phyloP scores from a whole-genome alignment of 2,797 vertebrate species.

The Gymnoscopelus braueri region DNA sequence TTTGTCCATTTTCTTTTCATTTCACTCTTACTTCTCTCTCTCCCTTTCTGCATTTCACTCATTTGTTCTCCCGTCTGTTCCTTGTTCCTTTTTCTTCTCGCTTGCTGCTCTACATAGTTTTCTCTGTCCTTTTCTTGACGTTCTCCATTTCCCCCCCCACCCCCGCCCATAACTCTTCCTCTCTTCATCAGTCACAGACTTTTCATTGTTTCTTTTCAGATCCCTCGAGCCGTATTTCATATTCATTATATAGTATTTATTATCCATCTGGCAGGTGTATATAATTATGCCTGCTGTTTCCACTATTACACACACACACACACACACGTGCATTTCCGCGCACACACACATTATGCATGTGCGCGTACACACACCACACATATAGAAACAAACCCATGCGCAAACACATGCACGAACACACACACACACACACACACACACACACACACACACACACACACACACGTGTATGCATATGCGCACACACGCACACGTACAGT shows the following conservation, averaged over 20 bases:
- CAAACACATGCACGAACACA: constrained; percentile 2
- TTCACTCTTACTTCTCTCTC: constrained; percentile 5
- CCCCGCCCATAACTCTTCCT: not conserved
- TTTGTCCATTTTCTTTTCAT: not conserved
- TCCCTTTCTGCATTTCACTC: not conserved
- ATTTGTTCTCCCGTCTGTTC: no score
- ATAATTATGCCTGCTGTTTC: constrained; percentile 45
- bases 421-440: constrained; percentile 6
- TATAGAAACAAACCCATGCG: no score
- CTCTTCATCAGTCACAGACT: no score
- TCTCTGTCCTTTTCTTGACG: not conserved
- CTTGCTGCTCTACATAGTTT: no score
- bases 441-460: not conserved
- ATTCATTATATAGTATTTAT: constrained; percentile 16
- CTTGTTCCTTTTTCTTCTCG: no score
- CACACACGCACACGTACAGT: no score
- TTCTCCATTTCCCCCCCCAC: not conserved
- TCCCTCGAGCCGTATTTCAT: not conserved
- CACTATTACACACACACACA: not conserved
- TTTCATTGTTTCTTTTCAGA: constrained; percentile 4
- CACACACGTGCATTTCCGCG: constrained; percentile 1
- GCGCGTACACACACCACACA: not conserved
- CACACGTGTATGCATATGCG: no score
- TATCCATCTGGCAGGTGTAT: constrained; percentile 34
- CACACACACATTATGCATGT: not conserved